A percentile compares a stretch with the other conserved stretches of the same genome.
Conservation (phyloP, 2,797 vertebrate species). For the Yasuhikotakia modesta region DNA sequence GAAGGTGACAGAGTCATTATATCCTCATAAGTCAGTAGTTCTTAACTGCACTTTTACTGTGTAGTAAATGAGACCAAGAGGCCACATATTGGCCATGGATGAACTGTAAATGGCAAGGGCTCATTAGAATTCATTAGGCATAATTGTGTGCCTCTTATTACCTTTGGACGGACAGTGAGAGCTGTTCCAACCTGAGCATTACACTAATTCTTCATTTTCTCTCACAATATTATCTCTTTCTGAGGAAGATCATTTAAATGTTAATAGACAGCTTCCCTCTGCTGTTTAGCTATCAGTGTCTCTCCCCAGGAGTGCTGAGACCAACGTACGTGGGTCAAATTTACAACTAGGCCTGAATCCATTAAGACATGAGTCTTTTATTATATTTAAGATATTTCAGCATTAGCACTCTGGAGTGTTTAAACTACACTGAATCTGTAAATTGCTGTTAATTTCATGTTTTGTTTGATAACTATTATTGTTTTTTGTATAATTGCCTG, state of each 20-base stretch:
- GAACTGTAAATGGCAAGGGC: conserved; percentile 54
- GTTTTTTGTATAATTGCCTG: no score
- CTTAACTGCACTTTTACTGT: conserved; percentile 20
- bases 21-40: conserved; percentile 8
- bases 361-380: not conserved
- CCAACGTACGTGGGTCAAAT: conserved; percentile 47
- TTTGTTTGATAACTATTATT: not conserved
- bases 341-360: conserved; percentile 37
- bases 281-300: conserved; percentile 34
- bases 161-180: conserved; percentile 57
- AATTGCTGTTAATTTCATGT: not conserved
- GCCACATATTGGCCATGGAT: conserved; percentile 53
- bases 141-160: conserved; percentile 65
- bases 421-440: not conserved
- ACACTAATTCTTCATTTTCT: conserved; percentile 71
- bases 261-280: conserved; percentile 68
- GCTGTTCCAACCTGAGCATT: conserved; percentile 65
- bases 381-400: conserved; percentile 13
- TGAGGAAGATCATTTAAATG: conserved; percentile 70
- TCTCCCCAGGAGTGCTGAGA: conserved; percentile 40
- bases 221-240: conserved; percentile 66
- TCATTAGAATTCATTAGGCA: conserved; percentile 64
- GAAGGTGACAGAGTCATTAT: conserved; percentile 5
- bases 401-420: not conserved
- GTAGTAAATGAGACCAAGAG: conserved; percentile 56